Conservation (phyloP, 2,113 vertebrate species). For the Hemiprocne comata region DNA sequence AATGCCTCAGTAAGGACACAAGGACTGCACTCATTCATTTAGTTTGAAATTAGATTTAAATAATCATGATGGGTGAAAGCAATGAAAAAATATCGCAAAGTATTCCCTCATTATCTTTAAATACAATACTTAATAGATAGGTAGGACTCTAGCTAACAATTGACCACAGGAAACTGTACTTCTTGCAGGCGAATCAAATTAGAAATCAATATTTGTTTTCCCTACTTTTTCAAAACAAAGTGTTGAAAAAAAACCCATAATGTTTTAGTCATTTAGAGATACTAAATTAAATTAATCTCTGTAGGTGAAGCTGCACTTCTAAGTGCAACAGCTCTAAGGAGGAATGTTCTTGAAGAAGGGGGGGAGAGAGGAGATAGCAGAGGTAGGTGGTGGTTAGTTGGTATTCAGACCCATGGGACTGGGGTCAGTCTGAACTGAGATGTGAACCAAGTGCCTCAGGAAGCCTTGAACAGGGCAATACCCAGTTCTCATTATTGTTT, state of each 20-base stretch:
- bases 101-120: neutral
- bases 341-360: neutral
- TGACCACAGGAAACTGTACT: neutral
- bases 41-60: neutral
- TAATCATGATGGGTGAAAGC: neutral
- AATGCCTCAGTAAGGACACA: neutral
- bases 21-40: neutral
- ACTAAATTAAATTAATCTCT: neutral
- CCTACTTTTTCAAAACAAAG: neutral
- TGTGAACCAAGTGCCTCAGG: neutral
- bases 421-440: neutral
- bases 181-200: neutral
- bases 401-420: neutral
- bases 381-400: neutral
- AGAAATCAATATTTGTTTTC: conserved; percentile 26
- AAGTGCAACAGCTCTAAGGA: neutral
- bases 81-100: neutral
- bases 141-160: neutral
- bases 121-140: neutral
- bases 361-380: neutral
- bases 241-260: rapidly evolving
- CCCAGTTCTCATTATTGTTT: neutral
- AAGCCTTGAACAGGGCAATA: neutral
- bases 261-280: neutral
- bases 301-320: neutral